Conservation (phyloP, 2,797 vertebrate genomes). For the Allobates femoralis region DNA sequence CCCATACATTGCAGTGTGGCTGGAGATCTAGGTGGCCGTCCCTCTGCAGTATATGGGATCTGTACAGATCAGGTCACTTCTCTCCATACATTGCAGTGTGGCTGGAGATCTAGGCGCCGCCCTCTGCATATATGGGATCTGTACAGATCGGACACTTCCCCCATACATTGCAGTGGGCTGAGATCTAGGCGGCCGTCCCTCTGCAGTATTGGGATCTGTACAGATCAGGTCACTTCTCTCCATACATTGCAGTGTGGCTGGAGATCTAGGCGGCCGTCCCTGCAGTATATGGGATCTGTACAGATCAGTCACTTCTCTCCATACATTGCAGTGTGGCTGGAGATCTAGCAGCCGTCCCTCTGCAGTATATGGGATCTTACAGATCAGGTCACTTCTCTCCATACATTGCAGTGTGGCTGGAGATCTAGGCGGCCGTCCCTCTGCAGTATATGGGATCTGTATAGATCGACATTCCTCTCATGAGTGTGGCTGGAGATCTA, state of each 20-base stretch:
- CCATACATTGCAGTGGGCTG: neutral
- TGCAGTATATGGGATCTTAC: neutral
- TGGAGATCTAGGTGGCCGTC: neutral
- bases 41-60: neutral
- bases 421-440: neutral
- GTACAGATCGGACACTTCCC: constrained; percentile 10
- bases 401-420: neutral
- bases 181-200: neutral
- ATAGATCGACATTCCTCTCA: constrained; percentile 6
- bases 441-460: neutral
- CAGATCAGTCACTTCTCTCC: constrained; percentile 19
- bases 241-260: neutral
- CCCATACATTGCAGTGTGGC: neutral
- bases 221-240: constrained; percentile 19
- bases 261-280: neutral
- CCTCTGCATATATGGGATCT: neutral
- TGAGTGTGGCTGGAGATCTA: neutral
- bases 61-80: constrained; percentile 5
- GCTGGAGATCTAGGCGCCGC: neutral
- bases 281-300: neutral
- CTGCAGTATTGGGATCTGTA: neutral
- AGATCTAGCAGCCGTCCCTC: neutral
- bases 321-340: neutral
- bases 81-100: neutral
- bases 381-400: constrained; percentile 22